A percentile compares a stretch with the other conserved stretches of the same genome.
phyloP scores from a whole-genome alignment of 2,113 vertebrate genomes.

The Acanthochromis polyacanthus region DNA sequence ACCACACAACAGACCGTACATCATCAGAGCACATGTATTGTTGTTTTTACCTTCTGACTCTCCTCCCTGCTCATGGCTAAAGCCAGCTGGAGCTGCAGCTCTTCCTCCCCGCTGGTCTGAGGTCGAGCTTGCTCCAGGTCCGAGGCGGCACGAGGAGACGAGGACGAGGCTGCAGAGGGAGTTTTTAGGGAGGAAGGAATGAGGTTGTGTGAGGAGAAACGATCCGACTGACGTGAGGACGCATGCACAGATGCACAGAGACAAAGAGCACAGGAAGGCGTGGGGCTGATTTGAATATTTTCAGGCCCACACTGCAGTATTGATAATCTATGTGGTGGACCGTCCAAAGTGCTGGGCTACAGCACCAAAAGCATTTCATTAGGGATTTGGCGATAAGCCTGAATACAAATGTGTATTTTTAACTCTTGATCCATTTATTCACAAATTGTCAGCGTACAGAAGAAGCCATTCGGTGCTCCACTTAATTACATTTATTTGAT shows the following conservation, averaged over 20 bases:
- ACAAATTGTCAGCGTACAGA: background rate
- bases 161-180: slow-evolving; percentile 88
- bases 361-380: slow-evolving; percentile 41
- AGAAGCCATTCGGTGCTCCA: background rate
- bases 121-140: slow-evolving; percentile 96
- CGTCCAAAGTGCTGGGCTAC: slow-evolving; percentile 41
- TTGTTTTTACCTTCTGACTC: slow-evolving; percentile 89
- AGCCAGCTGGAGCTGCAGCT: slow-evolving; percentile 94
- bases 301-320: slow-evolving; percentile 44
- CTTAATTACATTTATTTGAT: background rate
- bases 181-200: background rate
- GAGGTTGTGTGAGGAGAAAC: background rate
- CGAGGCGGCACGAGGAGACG: slow-evolving; percentile 89
- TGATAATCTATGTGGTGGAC: slow-evolving; percentile 52
- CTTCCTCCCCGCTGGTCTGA: slow-evolving; percentile 95
- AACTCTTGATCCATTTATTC: slow-evolving; percentile 23
- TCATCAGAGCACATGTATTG: background rate
- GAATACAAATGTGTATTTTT: slow-evolving; percentile 31
- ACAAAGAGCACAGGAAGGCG: slow-evolving; percentile 10
- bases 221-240: slow-evolving; percentile 1
- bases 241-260: slow-evolving; percentile 6
- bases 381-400: slow-evolving; percentile 14
- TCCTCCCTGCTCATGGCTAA: slow-evolving; percentile 97
- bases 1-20: background rate
- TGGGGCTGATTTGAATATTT: slow-evolving; percentile 48